Conservation (phyloP, 2,113 vertebrate species). For the Kryptolebias marmoratus region DNA sequence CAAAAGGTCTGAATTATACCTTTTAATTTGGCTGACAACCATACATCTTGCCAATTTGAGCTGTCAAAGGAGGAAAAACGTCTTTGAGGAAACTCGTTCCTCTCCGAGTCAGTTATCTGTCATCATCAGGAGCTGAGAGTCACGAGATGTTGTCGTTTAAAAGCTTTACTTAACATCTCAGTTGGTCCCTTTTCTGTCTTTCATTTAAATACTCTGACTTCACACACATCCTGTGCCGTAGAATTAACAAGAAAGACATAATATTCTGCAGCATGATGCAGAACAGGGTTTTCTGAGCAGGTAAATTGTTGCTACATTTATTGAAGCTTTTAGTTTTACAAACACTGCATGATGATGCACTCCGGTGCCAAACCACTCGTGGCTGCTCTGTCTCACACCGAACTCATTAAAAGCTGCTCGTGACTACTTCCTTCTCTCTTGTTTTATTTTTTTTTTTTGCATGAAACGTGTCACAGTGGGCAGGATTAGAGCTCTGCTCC, state of each 20-base stretch:
- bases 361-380: background rate
- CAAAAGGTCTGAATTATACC: no score
- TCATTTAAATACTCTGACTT: background rate
- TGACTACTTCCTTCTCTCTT: conserved; percentile 1
- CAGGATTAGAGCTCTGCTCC: background rate
- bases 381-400: background rate
- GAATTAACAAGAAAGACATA: background rate
- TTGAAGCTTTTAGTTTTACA: background rate
- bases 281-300: background rate
- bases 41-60: no score
- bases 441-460: background rate
- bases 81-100: no score
- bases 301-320: background rate
- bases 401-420: background rate
- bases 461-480: background rate
- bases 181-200: background rate
- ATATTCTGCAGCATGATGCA: background rate
- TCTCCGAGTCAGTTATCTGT: background rate
- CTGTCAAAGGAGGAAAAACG: no score
- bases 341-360: background rate
- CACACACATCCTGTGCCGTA: background rate
- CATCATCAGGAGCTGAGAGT: background rate
- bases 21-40: no score
- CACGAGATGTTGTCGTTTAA: background rate
- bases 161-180: no score